Evolutionary conservation across 2,797 vertebrate species (phyloP).

Genomic region (Tangara arthus): DNA sequence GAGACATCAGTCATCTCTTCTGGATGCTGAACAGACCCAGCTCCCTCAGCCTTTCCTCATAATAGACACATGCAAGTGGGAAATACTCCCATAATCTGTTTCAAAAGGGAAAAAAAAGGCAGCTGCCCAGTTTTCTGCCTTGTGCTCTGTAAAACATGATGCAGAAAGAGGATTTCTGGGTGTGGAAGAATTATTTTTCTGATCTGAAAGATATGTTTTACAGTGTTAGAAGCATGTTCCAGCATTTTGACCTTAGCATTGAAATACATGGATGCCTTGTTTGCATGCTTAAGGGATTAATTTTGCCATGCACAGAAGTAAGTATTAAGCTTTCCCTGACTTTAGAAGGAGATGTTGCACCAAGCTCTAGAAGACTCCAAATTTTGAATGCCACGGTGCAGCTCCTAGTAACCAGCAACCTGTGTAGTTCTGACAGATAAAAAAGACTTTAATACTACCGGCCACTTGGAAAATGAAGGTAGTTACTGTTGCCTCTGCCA

Average conservation of each 20-base stretch:
- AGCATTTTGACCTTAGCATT: not conserved
- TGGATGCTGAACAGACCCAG: not conserved
- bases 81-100: not conserved
- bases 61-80: not conserved
- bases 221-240: not conserved
- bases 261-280: not conserved
- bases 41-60: not conserved
- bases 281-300: not conserved
- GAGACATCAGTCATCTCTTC: not conserved
- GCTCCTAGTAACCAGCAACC: not conserved
- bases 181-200: not conserved
- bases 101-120: not conserved
- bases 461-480: not conserved
- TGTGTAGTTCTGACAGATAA: not conserved
- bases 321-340: not conserved
- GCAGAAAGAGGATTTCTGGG: not conserved
- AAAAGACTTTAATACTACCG: not conserved
- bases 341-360: not conserved
- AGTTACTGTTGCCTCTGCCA: not conserved
- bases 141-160: not conserved
- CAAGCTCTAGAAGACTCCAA: not conserved
- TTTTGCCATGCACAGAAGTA: not conserved
- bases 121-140: not conserved
- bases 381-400: not conserved
- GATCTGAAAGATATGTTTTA: not conserved